Evolutionary conservation across 2,797 vertebrate genomes (phyloP), one percentile per base, ranked within the genome.

Genomic region (Hyperoplus immaculatus): DNA sequence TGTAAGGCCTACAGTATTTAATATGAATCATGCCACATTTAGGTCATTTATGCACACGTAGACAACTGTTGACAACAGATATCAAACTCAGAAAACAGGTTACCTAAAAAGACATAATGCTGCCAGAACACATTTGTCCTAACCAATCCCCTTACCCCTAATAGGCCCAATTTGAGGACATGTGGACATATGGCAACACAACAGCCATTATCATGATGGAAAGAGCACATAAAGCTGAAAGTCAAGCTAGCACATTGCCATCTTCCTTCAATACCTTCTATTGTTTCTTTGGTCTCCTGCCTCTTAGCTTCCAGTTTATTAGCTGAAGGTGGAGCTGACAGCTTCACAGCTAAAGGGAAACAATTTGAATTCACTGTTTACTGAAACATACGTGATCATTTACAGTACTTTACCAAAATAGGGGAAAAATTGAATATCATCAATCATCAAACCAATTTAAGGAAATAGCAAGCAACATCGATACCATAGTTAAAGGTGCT

Each of bases 341-440:
- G 72, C 61, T 78, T 91, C 59, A 70, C 47, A 80, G 79, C 91
- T 92, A 59, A 75, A 78, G 78, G 38, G 67, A 85, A 75, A 81
- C 41, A 67, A 65, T 82, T 45, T 58, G 15, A 66, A 59, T 50
- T 78, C 14, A 82, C 29, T 29, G 58, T 78, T 60, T 21, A 0
- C 50, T 77, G 59, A 64, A 12, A 68, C 8, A 49, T 58, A 51
- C 18, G 7, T 56, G 11, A 72, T 51, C 59, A 55, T 29, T 11
- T 49, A 46, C 8, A 41, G 7, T 29, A 5, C 3, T 3, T 73
- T 5, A n/a, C 10, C 4, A 41, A 43, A 16, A 29, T 29, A 29
- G 29, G 29, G 29, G 29, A 29, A 29, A 29, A 0, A 29, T 29
- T 3, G 2, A 29, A 29, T 29, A 29, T 29, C 29, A 29, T 29